Evolutionary conservation across 2,888 invertebrate species (phyloP), one percentile per base, ranked within the genome.

Genomic region (Hylaea fasciaria): DNA sequence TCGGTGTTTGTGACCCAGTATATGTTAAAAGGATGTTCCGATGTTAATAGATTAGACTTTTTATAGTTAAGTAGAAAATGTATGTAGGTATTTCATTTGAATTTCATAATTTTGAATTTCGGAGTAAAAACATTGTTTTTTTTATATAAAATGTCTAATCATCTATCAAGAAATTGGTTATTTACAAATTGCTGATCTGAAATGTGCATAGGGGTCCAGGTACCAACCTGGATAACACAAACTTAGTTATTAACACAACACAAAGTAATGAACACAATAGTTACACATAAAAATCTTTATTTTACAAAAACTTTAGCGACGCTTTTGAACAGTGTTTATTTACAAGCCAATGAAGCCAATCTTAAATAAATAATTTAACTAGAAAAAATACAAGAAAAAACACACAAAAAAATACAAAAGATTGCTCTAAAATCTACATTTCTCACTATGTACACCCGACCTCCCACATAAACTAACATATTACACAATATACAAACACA

Each of bases 331-430:
- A 80, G 68, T 77, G 63, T 74, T 69, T 84, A 83, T 84, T 64
- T 84, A 85, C 82, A 85, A 83, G 84, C 83, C 80, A 80, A 78
- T 76, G 65, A 83, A 82, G 80, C 83, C 72, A 76, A 80, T 74
- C 67, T 74, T 76, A 73, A 82, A 84, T 83, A 84, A 85, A 84
- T 85, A 81, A 83, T 77, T 80, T 76, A 78, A 74, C 76, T 80
- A 80, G 64, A 69, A 68, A n/a, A 74, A 73, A 73, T 63, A 73
- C 52, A 68, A 66, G 32, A 46, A 16, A 70, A 72, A 60, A 68
- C 75, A 65, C 66, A 66, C 67, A 67, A 77, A 71, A 69, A 70
- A 69, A 66, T 69, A 71, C 53, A 49, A 66, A 68, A 69, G 67
- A 71, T 70, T 55, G 61, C 49, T 55, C 62, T 61, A 61, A 63